These are phyloP conservation scores for Crocallis elinguaria DNA, from an alignment of 2,888 invertebrate genomes.

Conservation along the genomic window DNA sequence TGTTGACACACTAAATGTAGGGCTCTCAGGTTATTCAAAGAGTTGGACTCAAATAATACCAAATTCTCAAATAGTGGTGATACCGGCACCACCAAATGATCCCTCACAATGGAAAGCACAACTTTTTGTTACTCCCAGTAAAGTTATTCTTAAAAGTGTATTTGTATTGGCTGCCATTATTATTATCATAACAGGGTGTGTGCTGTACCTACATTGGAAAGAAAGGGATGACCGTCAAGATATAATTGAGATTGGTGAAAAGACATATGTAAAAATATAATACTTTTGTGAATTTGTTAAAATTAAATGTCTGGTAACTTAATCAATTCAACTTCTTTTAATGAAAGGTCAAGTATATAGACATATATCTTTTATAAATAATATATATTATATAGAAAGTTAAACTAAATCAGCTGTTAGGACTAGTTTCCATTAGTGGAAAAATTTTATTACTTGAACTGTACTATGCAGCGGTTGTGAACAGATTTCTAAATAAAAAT, in stretches of 20 bases:
- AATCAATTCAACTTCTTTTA: neutral
- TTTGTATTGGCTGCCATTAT: slow-evolving; percentile 95
- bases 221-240: slow-evolving; percentile 86
- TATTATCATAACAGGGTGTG: slow-evolving; percentile 92
- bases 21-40: slow-evolving; percentile 88
- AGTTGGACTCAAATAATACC: slow-evolving; percentile 97
- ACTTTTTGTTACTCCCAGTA: slow-evolving; percentile 97
- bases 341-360: too few species aligned
- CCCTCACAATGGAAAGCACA: slow-evolving; percentile 95
- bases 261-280: slow-evolving; percentile 76
- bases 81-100: slow-evolving; percentile 92
- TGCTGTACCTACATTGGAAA: slow-evolving; percentile 94
- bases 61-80: slow-evolving; percentile 98
- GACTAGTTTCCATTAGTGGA: too few species aligned
- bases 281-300: neutral
- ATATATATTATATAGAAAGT: too few species aligned
- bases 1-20: slow-evolving; percentile 94
- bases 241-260: slow-evolving; percentile 77
- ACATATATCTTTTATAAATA: neutral
- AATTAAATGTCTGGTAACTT: neutral
- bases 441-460: too few species aligned
- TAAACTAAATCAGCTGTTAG: too few species aligned
- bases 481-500: too few species aligned
- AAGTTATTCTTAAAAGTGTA: slow-evolving; percentile 95
- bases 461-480: too few species aligned